Conservation (phyloP, 2,888 invertebrate genomes). For the Dicranocentrus wangi region DNA sequence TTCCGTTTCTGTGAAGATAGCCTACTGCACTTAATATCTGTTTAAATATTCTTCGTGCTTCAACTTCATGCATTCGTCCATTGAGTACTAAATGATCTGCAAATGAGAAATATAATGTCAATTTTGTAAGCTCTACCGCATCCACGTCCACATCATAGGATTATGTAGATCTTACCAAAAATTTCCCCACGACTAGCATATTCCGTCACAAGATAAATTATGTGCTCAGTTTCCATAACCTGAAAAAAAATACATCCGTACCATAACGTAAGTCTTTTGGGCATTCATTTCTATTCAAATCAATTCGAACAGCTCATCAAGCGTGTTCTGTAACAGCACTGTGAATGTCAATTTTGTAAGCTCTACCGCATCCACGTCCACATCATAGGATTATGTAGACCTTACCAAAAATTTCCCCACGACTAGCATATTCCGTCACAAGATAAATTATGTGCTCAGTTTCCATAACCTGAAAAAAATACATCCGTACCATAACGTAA, state of each 20-base stretch:
- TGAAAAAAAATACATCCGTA: no score
- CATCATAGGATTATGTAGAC: constrained; percentile 50
- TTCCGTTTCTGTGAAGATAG: constrained; percentile 93
- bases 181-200: constrained; percentile 98
- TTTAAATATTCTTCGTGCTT: constrained; percentile 94
- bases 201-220: constrained; percentile 98
- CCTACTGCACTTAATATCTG: constrained; percentile 97
- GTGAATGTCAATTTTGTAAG: no score
- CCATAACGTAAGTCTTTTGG: no score
- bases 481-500: no score
- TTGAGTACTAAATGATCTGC: constrained; percentile 93
- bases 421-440: constrained; percentile 97
- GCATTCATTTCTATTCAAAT: no score
- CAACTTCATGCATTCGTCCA: constrained; percentile 94
- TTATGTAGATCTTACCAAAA: constrained; percentile 84
- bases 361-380: no score
- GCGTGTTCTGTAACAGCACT: no score
- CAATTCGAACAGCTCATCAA: no score
- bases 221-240: constrained; percentile 99
- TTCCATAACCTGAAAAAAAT: constrained; percentile 94
- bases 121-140: no score
- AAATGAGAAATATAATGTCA: no score
- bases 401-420: constrained; percentile 98
- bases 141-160: no score
- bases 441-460: constrained; percentile 98